A percentile compares a stretch with the other conserved stretches of the same genome.
Conservation (phyloP, 92 coral and sea anemone genomes). For the Pocillopora grandis region DNA sequence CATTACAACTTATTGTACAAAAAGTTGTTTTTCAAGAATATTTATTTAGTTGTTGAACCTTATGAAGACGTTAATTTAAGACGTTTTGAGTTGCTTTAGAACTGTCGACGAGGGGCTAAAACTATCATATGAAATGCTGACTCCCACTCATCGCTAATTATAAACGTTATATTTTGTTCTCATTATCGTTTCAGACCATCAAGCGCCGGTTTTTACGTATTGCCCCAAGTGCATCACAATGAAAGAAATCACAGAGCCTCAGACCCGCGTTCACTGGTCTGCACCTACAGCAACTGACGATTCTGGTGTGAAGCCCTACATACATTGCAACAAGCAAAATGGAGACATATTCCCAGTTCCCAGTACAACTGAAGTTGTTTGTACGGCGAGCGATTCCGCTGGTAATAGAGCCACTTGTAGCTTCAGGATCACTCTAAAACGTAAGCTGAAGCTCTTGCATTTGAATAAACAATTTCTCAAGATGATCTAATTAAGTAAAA, state of each 20-base stretch:
- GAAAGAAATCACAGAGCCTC: not conserved
- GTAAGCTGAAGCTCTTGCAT: not conserved
- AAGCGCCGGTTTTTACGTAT: constrained; percentile 65
- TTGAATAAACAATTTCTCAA: too few relatives aligned
- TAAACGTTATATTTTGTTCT: too few relatives aligned
- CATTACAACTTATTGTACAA: too few relatives aligned
- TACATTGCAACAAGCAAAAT: constrained; percentile 18
- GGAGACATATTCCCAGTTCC: constrained; percentile 39
- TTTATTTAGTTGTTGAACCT: too few relatives aligned
- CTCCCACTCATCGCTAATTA: too few relatives aligned
- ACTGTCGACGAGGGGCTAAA: too few relatives aligned
- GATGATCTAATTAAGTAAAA: too few relatives aligned
- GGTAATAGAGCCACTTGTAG: constrained; percentile 40
- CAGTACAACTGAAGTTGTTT: constrained; percentile 49
- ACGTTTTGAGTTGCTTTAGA: too few relatives aligned
- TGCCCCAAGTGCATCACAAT: constrained; percentile 67
- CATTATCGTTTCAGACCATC: constrained; percentile 35
- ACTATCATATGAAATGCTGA: too few relatives aligned
- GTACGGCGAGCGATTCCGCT: constrained; percentile 52
- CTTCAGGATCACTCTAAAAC: constrained; percentile 5
- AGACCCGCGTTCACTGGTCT: constrained; percentile 61
- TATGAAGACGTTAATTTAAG: too few relatives aligned
- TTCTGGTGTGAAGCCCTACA: constrained; percentile 62
- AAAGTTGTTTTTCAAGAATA: too few relatives aligned
- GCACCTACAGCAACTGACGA: constrained; percentile 66